These are phyloP conservation scores for Drosophila nigrodunni DNA, from an alignment of 1,140 invertebrate genomes.

Conservation along the genomic window DNA sequence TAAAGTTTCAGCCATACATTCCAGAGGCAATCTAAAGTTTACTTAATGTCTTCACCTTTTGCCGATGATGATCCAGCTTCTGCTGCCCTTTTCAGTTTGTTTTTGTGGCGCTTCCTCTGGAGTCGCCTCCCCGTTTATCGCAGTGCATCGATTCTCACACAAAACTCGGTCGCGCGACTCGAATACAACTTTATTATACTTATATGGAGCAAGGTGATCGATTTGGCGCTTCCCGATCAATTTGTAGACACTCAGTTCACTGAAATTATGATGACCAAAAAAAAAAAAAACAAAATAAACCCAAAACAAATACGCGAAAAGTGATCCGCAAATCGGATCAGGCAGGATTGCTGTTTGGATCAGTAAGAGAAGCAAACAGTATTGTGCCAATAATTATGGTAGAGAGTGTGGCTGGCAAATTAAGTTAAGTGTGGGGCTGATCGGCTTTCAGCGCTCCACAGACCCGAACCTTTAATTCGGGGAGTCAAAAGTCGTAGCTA, in stretches of 20 bases:
- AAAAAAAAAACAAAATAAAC: too few relatives aligned
- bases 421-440: conserved; percentile 83
- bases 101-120: conserved; percentile 31
- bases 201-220: conserved; percentile 81
- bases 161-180: conserved; percentile 42
- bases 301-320: conserved; percentile 69
- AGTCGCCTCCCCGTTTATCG: conserved; percentile 42
- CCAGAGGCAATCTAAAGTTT: conserved; percentile 4
- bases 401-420: conserved; percentile 80
- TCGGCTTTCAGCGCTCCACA: conserved; percentile 66
- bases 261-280: conserved; percentile 61
- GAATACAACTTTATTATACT: conserved; percentile 61
- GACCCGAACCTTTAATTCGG: neutral
- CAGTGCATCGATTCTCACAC: conserved; percentile 69
- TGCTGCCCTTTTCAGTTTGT: neutral
- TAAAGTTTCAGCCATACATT: conserved; percentile 10
- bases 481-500: conserved; percentile 14
- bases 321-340: conserved; percentile 31
- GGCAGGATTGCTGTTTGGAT: conserved; percentile 12
- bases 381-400: conserved; percentile 78
- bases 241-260: conserved; percentile 74
- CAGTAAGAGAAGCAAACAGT: conserved; percentile 22
- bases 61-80: neutral
- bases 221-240: conserved; percentile 84
- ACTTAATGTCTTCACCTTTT: conserved; percentile 1